phyloP scores from a whole-genome alignment of 1,140 invertebrate genomes.

The Agrilus planipennis region DNA sequence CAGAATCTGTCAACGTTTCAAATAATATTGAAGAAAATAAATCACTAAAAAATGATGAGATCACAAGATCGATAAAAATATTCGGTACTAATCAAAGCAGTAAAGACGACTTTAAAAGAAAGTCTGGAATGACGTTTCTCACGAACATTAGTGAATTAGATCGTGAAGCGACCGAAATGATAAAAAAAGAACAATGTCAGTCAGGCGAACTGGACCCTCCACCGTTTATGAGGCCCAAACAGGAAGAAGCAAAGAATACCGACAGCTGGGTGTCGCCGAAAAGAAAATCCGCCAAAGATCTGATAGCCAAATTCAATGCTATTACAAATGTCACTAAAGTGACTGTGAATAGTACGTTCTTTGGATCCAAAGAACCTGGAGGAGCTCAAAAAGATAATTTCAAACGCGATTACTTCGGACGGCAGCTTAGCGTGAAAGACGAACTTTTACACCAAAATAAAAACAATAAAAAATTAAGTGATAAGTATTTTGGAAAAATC shows the following conservation, averaged over 20 bases:
- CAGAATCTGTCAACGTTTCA: slow-evolving; percentile 31
- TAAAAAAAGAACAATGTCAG: slow-evolving; percentile 37
- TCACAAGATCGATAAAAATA: slow-evolving; percentile 34
- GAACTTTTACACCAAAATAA: slow-evolving; percentile 14
- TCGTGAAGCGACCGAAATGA: slow-evolving; percentile 61
- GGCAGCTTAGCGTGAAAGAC: slow-evolving; percentile 17
- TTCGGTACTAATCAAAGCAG: slow-evolving; percentile 26
- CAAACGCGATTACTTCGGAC: slow-evolving; percentile 22
- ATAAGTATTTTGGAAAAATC: background rate
- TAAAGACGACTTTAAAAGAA: slow-evolving; percentile 39
- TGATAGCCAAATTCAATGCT: slow-evolving; percentile 53
- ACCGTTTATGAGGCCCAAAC: slow-evolving; percentile 27
- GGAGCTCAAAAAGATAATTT: slow-evolving; percentile 15
- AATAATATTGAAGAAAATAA: too few relatives aligned
- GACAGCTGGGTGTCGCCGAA: slow-evolving; percentile 35
- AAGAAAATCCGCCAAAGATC: slow-evolving; percentile 38
- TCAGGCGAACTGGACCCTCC: slow-evolving; percentile 24
- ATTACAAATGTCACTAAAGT: slow-evolving; percentile 45
- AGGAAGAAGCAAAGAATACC: slow-evolving; percentile 21
- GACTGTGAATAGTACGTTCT: slow-evolving; percentile 40
- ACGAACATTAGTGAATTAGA: slow-evolving; percentile 71
- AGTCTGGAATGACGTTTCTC: slow-evolving; percentile 51
- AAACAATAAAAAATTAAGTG: background rate
- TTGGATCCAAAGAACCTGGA: slow-evolving; percentile 20
- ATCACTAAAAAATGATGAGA: slow-evolving; percentile 31